Evolutionary conservation across 1,140 invertebrate species (phyloP).

Genomic region (Drosophila lini): DNA sequence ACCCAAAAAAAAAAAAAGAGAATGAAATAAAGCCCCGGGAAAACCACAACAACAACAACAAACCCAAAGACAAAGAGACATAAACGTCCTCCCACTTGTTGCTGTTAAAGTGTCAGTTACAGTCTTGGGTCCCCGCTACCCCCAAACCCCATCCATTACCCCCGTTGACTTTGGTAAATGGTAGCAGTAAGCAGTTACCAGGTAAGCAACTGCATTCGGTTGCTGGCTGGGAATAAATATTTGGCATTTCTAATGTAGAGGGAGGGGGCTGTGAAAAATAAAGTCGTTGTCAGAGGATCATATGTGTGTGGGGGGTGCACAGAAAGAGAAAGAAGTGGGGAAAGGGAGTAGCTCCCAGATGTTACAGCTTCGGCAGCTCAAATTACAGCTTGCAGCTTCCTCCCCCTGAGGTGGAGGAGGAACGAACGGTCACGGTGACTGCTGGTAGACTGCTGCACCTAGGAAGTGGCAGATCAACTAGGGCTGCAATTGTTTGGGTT

Average conservation of each 20-base stretch:
- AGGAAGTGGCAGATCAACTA: conserved; percentile 23
- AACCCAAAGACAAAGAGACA: conserved; percentile 73
- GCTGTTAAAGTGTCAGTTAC: conserved; percentile 79
- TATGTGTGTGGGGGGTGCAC: conserved; percentile 13
- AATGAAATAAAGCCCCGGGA: conserved; percentile 62
- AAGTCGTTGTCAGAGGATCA: conserved; percentile 57
- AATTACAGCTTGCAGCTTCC: conserved; percentile 36
- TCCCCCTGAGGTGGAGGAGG: not conserved
- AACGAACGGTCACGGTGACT: conserved; percentile 30
- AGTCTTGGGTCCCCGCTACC: conserved; percentile 18
- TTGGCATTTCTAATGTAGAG: conserved; percentile 59
- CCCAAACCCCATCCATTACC: conserved; percentile 4
- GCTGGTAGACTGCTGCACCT: conserved; percentile 10
- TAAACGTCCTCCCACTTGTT: conserved; percentile 82
- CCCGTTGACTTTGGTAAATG: conserved; percentile 24
- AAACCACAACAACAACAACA: conserved; percentile 43
- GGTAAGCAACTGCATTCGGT: conserved; percentile 5
- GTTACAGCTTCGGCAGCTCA: conserved; percentile 54
- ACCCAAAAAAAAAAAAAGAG: conserved; percentile 15
- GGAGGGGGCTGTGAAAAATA: conserved; percentile 57
- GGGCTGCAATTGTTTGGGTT: conserved; percentile 14
- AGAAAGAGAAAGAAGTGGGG: too few relatives aligned
- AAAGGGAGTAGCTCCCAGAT: conserved; percentile 1
- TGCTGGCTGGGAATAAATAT: conserved; percentile 59
- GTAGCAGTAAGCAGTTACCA: conserved; percentile 35